Base-by-base conservation (phyloP, 2,888 invertebrate genomes). In the Temnothorax unifasciatus region DNA sequence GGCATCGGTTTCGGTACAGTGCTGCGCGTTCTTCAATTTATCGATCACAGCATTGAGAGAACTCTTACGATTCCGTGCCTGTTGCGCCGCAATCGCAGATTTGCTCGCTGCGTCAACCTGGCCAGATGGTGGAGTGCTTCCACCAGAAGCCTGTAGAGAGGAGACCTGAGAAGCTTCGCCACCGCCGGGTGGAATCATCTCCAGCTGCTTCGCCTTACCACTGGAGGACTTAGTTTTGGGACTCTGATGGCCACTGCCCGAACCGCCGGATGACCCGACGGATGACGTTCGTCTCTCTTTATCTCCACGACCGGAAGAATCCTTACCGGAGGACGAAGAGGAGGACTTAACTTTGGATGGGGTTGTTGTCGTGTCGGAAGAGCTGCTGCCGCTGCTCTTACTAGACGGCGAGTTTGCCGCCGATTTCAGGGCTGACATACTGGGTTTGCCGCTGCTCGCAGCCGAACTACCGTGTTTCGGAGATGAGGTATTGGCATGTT, bases 21-120 rank as follows among this genome's bases (percentile, higher is more conserved):
- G 96, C 93, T 97, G 97, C 68, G 97, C 97, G 76, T 97, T 97
- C 94, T 97, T 97, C 34, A 98, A 94, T 94, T 98, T 98, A 92
- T 98, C 98, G 91, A 98, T 98, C 18, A 98, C 98, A 25, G 98
- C 98, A 87, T 97, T 97, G n/a, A 98, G 95, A 0, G 97, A 97
- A 74, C 97, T 97, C 93, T 97, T 97, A 68, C 97, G 95, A 90
- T 97, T 97, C 13, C 97, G 95, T 71, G 96, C 96, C 34, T 81
- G 79, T 59, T 93, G 94, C 44, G 94, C 94, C 0, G 92, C 93
- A n/a, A 96, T 96, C 59, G 96, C 95, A 0, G 96, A 96, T 91
- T 96, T 97, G 68, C 96, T 96, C 0, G 96, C 92, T 0, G 96
- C 92, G 93, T 97, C 97, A 3, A 96, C 94, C 82, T 96, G 96